phyloP scores from a whole-genome alignment of 2,113 vertebrate genomes.

The Phylloscopus trochilus region DNA sequence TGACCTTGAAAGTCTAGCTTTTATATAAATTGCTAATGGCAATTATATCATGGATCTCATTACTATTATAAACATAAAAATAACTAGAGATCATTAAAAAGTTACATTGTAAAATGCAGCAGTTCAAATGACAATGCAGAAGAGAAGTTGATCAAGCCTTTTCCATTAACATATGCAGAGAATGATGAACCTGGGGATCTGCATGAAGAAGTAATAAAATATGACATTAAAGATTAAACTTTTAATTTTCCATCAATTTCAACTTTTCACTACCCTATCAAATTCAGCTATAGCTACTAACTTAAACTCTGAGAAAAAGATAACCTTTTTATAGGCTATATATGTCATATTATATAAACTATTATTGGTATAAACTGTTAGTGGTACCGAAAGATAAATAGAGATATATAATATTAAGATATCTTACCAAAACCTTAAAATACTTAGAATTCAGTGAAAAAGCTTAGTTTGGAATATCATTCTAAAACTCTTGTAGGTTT shows the following conservation, averaged over 20 bases:
- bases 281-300: conserved; percentile 43
- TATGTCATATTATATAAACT: neutral
- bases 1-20: neutral
- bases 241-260: conserved; percentile 68
- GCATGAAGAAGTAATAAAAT: conserved; percentile 60
- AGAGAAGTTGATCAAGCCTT: neutral
- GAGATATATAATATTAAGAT: neutral
- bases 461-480: neutral
- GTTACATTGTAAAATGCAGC: neutral
- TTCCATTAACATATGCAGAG: conserved; percentile 46
- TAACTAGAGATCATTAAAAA: conserved; percentile 18
- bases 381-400: neutral
- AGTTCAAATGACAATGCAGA: conserved; percentile 40
- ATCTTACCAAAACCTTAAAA: neutral
- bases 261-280: conserved; percentile 51
- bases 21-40: neutral
- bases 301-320: neutral
- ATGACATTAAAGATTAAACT: conserved; percentile 54
- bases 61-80: neutral
- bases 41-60: conserved; percentile 4
- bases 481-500: neutral
- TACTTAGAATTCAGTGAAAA: neutral
- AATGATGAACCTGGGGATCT: conserved; percentile 41
- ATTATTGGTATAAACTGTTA: neutral
- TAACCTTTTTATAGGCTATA: neutral